Conservation (phyloP, 2,888 invertebrate species). For the Girardia tigrina region DNA sequence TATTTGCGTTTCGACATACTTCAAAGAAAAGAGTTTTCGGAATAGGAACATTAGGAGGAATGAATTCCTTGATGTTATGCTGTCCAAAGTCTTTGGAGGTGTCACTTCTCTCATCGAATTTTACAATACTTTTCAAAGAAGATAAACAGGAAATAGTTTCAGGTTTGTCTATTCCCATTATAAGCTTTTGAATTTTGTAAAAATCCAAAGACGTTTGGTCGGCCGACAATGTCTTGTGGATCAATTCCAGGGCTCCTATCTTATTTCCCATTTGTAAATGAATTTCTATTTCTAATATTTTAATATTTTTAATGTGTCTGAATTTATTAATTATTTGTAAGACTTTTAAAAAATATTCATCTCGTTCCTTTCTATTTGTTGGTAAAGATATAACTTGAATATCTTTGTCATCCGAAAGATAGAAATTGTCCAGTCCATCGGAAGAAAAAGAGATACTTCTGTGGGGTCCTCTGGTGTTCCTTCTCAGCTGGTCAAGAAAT, state of each 20-base stretch:
- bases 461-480: neutral
- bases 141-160: neutral
- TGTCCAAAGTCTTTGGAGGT: neutral
- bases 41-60: neutral
- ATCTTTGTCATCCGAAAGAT: no score
- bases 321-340: neutral
- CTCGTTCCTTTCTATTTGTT: neutral
- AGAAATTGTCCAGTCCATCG: neutral
- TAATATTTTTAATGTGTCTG: neutral
- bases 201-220: neutral
- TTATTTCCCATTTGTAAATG: neutral
- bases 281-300: neutral
- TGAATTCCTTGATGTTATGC: neutral
- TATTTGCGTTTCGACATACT: neutral
- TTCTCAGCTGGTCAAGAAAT: neutral
- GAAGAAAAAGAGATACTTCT: neutral
- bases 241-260: neutral
- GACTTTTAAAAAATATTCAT: neutral
- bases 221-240: neutral
- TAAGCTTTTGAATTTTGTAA: neutral
- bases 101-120: neutral
- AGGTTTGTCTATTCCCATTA: neutral
- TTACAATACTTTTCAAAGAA: neutral
- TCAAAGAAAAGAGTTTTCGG: neutral
- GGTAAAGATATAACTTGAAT: neutral